Base-by-base conservation (phyloP, 2,113 vertebrate species). In the Dipodomys spectabilis region DNA sequence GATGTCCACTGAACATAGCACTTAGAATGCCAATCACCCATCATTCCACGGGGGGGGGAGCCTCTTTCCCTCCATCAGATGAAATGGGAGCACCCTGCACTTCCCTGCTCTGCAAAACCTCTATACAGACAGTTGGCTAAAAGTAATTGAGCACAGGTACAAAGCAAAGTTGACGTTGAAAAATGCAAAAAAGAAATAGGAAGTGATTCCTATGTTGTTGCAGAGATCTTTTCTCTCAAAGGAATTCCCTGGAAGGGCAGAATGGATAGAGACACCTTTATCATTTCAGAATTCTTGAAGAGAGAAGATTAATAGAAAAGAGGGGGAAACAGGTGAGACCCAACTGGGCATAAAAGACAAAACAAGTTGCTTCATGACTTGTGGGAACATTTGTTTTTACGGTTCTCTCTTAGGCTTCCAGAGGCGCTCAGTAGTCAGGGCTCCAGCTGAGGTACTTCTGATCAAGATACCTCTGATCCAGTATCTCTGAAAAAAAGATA, bases 231-330 rank as follows among this genome's bases (percentile, higher is more conserved):
- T 85, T 88, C 25, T 94, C 20, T 78, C 84, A 32, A 64, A 91
- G 86, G 22, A 86, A 73, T 83, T 94, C 57, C 75, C 73, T 89
- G 7, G 30, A 86, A 27, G 15, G 28, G 19, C 88, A n/a, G 25
- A 89, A 77, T 85, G 20, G 88, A 57, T 20, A 74, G 11, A 92
- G 45, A 73, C 62, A 2, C 9, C 25, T 74, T 90, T 64, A 16
- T 93, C 65, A 49, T 77, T 94, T 93, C 27, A 83, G 69, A 95
- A 78, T 67, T 80, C 68, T n/a, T 2, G 0, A 64, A 35, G 60
- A 4, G 20, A 62, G 16, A 62, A 82, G 80, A 89, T 62, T 81
- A 77, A 65, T 27, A 78, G 32, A 39, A 28, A 10, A 11, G 10
- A 90, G 4, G 23, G 20, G n/a, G n/a, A 82, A 80, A 30, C 6